These are phyloP conservation scores for Chloroclysta siterata DNA, from an alignment of 2,888 invertebrate species.

Conservation along the genomic window DNA sequence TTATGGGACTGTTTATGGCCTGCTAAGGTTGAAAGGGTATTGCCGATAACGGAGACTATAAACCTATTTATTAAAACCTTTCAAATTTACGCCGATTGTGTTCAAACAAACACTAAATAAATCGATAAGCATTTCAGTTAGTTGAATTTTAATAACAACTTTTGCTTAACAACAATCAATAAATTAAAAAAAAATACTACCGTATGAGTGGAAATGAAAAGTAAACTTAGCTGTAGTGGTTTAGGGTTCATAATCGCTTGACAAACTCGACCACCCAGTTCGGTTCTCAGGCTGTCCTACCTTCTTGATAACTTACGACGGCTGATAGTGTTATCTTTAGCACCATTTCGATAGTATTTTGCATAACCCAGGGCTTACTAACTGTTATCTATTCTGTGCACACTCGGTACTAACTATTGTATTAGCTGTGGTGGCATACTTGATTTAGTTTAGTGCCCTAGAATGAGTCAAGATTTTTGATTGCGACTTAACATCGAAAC, in stretches of 20 bases:
- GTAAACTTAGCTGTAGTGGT: neutral
- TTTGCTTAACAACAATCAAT: neutral
- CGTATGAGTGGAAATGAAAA: neutral
- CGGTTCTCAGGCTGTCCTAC: conserved; percentile 57
- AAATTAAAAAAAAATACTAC: neutral
- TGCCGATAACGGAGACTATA: conserved; percentile 1
- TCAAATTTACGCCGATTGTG: too few relatives aligned
- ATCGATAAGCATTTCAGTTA: too few relatives aligned
- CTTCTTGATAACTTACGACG: conserved; percentile 56
- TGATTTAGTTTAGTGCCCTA: conserved; percentile 6
- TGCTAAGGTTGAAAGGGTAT: conserved; percentile 9
- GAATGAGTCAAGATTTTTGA: conserved; percentile 2
- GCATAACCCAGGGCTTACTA: conserved; percentile 39
- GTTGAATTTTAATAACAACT: too few relatives aligned
- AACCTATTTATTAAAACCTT: neutral
- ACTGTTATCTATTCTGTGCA: conserved; percentile 7
- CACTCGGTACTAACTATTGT: neutral
- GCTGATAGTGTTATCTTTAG: conserved; percentile 61
- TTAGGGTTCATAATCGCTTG: conserved; percentile 19
- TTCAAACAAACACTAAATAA: too few relatives aligned
- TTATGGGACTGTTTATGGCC: conserved; percentile 18
- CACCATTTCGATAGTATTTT: conserved; percentile 53
- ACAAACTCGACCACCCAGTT: conserved; percentile 53
- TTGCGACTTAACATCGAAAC: too few relatives aligned
- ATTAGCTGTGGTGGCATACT: conserved; percentile 11